Conservation (phyloP, 35 echinoderm and acorn worm species). For the Acanthaster planci region DNA sequence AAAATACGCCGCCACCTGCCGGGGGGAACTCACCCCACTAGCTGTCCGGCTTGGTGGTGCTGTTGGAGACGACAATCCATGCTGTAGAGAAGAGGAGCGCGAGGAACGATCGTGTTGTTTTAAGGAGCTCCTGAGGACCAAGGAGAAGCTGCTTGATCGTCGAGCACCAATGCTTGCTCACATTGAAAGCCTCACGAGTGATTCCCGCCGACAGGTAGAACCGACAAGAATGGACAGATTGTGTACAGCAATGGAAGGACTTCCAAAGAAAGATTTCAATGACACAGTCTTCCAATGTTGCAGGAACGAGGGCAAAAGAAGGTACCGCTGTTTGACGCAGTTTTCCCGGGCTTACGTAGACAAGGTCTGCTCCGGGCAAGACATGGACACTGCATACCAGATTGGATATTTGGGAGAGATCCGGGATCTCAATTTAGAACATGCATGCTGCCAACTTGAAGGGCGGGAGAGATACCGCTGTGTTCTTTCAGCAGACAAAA, state of each 20-base stretch:
- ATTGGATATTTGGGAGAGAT: constrained; percentile 2
- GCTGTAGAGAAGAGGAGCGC: background rate
- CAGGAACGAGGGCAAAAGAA: background rate
- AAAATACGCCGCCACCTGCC: background rate
- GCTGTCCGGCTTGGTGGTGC: background rate
- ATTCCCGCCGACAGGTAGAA: background rate
- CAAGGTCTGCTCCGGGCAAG: background rate
- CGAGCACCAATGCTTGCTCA: constrained; percentile 6
- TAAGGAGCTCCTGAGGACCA: background rate
- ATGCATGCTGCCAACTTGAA: constrained; percentile 4
- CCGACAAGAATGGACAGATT: background rate
- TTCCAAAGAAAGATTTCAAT: background rate
- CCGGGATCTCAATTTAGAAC: background rate
- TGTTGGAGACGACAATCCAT: background rate
- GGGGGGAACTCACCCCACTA: background rate
- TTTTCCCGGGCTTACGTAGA: background rate
- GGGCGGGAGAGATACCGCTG: background rate
- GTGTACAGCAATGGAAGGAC: background rate
- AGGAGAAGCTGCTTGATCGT: background rate
- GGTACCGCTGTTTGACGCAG: background rate
- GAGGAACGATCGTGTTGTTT: constrained; percentile 16
- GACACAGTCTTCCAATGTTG: constrained; percentile 4
- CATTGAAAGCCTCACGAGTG: background rate
- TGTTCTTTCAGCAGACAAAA: background rate
- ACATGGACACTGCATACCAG: background rate